Evolutionary conservation across 2,888 invertebrate species (phyloP).

Genomic region (Chaitophorus viminalis): DNA sequence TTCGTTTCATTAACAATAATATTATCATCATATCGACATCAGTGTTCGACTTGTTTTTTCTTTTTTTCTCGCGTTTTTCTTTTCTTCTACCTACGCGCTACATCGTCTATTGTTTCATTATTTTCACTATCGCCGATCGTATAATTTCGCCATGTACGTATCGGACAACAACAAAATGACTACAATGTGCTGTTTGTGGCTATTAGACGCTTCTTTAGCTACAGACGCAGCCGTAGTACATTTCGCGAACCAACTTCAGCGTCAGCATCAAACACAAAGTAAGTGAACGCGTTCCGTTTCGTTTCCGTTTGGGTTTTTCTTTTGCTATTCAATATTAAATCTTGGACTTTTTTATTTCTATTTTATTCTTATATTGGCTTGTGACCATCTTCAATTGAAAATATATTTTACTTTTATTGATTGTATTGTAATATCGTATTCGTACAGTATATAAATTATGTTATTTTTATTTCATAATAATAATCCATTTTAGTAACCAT

Average conservation of each 20-base stretch:
- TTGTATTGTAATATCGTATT: no score
- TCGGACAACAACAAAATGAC: conserved; percentile 45
- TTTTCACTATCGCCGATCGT: background rate
- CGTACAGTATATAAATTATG: no score
- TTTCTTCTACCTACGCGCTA: background rate
- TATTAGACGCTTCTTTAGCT: conserved; percentile 51
- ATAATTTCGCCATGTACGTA: conserved; percentile 27
- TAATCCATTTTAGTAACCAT: background rate
- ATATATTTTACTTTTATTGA: background rate
- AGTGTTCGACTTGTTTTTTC: background rate
- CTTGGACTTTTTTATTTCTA: background rate
- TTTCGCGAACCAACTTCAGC: conserved; percentile 48
- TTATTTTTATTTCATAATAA: background rate
- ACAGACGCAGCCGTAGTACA: conserved; percentile 59
- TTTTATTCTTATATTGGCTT: background rate
- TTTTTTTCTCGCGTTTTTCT: background rate
- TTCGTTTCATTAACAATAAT: no score
- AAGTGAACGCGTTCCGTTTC: conserved; percentile 23
- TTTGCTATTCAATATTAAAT: background rate
- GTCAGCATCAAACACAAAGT: conserved; percentile 38
- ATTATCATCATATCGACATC: background rate
- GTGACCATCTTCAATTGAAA: background rate
- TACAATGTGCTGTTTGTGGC: conserved; percentile 55
- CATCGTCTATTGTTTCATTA: background rate
- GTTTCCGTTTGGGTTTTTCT: background rate